A percentile compares a stretch with the other conserved stretches of the same genome.
These are phyloP conservation scores for Eufriesea mexicana DNA, from an alignment of 1,140 invertebrate species.

Conservation along the genomic window DNA sequence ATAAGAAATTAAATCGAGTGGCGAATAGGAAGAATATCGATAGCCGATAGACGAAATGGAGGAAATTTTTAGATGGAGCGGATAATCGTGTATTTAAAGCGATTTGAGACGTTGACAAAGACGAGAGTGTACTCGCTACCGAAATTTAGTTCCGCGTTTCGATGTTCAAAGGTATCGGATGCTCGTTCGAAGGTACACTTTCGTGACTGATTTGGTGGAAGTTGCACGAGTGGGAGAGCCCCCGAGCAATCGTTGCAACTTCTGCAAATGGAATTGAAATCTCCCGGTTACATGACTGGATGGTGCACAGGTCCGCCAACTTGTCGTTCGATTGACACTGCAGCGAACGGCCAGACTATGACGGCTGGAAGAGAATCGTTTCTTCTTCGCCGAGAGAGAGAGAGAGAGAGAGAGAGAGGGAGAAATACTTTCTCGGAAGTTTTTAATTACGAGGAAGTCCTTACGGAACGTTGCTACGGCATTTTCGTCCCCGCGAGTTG, in stretches of 20 bases:
- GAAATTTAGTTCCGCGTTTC: neutral
- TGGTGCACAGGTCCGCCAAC: neutral
- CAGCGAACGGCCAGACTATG: neutral
- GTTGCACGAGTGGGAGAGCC: neutral
- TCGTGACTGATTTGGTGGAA: neutral
- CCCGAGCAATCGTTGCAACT: slow-evolving; percentile 10
- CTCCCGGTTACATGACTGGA: slow-evolving; percentile 3
- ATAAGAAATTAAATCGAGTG: no score
- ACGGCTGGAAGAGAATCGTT: neutral
- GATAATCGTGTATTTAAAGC: no score
- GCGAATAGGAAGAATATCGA: no score
- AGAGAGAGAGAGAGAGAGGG: no score
- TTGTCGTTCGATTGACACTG: neutral
- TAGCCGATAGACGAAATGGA: no score
- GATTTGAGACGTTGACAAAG: no score
- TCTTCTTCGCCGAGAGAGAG: neutral
- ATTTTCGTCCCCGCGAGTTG: neutral
- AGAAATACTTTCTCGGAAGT: slow-evolving; percentile 17
- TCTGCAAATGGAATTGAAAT: slow-evolving; percentile 44
- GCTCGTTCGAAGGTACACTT: neutral
- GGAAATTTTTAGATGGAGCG: no score
- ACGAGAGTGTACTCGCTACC: neutral
- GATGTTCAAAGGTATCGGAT: neutral
- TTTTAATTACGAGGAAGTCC: slow-evolving; percentile 35
- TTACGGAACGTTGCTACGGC: neutral